A percentile compares a stretch with the other conserved stretches of the same genome.
phyloP scores from a whole-genome alignment of 2,113 vertebrate genomes.

The Collichthys lucidus region DNA sequence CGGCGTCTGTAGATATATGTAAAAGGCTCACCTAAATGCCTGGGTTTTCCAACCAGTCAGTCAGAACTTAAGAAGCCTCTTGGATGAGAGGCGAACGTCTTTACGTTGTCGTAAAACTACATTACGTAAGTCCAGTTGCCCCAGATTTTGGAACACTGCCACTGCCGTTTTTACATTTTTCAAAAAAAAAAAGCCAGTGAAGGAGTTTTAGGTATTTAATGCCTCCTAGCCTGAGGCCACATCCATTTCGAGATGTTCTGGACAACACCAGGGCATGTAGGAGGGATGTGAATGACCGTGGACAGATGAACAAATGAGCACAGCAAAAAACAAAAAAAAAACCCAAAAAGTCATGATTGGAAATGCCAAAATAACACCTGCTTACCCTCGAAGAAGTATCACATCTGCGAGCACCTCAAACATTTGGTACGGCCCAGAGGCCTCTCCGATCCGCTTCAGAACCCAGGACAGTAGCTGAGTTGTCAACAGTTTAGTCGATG shows the following conservation, averaged over 20 bases:
- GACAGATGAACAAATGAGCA: not conserved
- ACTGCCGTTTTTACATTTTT: not conserved
- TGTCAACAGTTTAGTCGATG: slow-evolving; percentile 79
- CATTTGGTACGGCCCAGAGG: slow-evolving; percentile 97
- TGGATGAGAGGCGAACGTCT: no score
- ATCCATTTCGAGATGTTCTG: not conserved
- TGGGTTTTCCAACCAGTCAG: no score
- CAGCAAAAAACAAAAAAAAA: not conserved
- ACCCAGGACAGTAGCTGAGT: slow-evolving; percentile 91
- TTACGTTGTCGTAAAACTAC: no score
- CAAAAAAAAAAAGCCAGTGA: not conserved
- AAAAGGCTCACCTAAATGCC: no score
- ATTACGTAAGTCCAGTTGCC: no score
- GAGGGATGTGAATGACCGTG: not conserved
- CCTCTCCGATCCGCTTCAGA: slow-evolving; percentile 91
- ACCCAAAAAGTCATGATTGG: no score
- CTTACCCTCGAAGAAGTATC: slow-evolving; percentile 91
- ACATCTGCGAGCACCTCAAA: slow-evolving; percentile 93
- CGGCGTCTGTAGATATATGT: no score
- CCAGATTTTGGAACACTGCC: not conserved
- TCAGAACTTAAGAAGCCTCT: no score
- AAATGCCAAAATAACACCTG: slow-evolving; percentile 21
- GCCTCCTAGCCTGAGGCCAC: not conserved
- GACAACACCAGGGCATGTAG: not conserved
- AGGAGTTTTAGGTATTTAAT: not conserved